A percentile compares a stretch with the other conserved stretches of the same genome.
These are phyloP conservation scores for Drosophila malerkotliana DNA, from an alignment of 1,140 invertebrate genomes.

Conservation along the genomic window DNA sequence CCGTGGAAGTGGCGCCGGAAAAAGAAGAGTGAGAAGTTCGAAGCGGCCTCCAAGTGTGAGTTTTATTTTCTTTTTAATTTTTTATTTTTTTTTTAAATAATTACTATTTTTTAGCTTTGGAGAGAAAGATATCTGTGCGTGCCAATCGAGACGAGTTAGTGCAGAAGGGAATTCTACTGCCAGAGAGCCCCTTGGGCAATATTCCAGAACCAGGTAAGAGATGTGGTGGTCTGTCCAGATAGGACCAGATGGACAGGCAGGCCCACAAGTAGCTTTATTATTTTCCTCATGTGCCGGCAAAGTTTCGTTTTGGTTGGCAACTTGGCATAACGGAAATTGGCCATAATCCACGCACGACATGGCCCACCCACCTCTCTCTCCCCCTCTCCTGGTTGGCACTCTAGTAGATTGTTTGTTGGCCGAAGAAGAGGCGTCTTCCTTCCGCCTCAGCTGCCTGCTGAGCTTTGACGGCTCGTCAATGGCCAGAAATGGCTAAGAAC, in stretches of 20 bases:
- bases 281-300: conserved; percentile 7
- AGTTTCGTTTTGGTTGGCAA: conserved; percentile 28
- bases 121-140: conserved; percentile 98
- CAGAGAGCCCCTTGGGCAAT: conserved; percentile 92
- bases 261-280: neutral
- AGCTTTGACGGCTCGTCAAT: conserved; percentile 35
- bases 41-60: conserved; percentile 97
- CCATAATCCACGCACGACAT: conserved; percentile 78
- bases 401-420: conserved; percentile 71
- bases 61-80: conserved; percentile 51
- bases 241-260: too few species aligned
- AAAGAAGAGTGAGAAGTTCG: conserved; percentile 99
- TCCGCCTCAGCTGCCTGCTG: conserved; percentile 38
- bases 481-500: conserved; percentile 8
- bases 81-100: neutral
- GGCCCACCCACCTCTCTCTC: neutral
- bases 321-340: conserved; percentile 73
- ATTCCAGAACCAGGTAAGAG: conserved; percentile 90
- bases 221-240: too few species aligned
- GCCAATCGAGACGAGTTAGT: conserved; percentile 98
- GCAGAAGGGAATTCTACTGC: conserved; percentile 96
- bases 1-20: conserved; percentile 99
- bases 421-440: conserved; percentile 49
- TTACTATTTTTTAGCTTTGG: conserved; percentile 89
- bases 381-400: conserved; percentile 41